Conservation (phyloP, 2,797 vertebrate genomes). For the Acanthurus leucopareius region DNA sequence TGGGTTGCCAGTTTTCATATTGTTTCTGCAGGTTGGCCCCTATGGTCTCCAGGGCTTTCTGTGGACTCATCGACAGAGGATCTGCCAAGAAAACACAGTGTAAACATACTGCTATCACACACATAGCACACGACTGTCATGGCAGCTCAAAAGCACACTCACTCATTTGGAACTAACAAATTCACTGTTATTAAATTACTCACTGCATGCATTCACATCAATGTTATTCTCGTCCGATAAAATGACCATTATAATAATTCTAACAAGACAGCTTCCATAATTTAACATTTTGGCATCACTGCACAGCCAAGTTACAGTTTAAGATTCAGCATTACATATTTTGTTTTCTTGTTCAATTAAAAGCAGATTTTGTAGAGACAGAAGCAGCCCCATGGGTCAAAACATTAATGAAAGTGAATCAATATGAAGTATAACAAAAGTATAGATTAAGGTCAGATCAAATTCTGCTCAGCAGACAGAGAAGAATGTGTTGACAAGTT, state of each 20-base stretch:
- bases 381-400: slow-evolving; percentile 40
- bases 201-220: background rate
- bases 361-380: slow-evolving; percentile 37
- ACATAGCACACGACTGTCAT: background rate
- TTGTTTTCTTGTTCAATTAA: slow-evolving; percentile 15
- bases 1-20: slow-evolving; percentile 98
- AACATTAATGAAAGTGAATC: slow-evolving; percentile 66
- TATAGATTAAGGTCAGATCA: slow-evolving; percentile 65
- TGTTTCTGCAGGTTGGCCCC: slow-evolving; percentile 98
- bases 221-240: too few relatives aligned
- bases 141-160: background rate
- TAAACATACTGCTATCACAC: slow-evolving; percentile 12
- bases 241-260: background rate
- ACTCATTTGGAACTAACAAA: slow-evolving; percentile 10
- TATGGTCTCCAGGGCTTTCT: slow-evolving; percentile 98
- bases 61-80: slow-evolving; percentile 98
- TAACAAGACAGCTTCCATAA: background rate
- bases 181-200: background rate
- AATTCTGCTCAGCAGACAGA: slow-evolving; percentile 58
- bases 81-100: slow-evolving; percentile 84
- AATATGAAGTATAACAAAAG: slow-evolving; percentile 66
- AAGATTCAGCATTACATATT: slow-evolving; percentile 27
- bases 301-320: background rate
- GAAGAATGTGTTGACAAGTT: slow-evolving; percentile 39
- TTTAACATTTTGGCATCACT: background rate